Percentiles rank a stretch among this genome's conserved stretches.
Conservation (phyloP, 2,888 invertebrate genomes). For the Melinopterus prodromus region DNA sequence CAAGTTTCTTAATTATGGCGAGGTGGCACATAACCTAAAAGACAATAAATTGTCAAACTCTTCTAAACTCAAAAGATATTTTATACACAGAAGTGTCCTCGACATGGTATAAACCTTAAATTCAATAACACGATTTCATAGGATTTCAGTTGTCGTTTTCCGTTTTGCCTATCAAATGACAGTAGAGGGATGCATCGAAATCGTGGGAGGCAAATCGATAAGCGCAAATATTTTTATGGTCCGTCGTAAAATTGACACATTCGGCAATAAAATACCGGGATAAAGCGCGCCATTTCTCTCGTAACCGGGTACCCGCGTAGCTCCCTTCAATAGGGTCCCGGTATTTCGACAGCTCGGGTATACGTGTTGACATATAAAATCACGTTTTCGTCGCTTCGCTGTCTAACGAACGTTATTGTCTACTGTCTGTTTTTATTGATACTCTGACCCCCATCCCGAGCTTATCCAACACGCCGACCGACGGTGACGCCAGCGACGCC, state of each 20-base stretch:
- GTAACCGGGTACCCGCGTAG: background rate
- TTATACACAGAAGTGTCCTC: background rate
- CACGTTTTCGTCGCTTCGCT: slow-evolving; percentile 24
- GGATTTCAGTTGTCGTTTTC: background rate
- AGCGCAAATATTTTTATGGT: slow-evolving; percentile 28
- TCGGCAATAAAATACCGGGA: slow-evolving; percentile 26
- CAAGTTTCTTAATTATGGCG: too few species aligned
- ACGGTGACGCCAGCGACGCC: background rate
- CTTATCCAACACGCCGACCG: background rate
- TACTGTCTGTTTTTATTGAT: slow-evolving; percentile 28
- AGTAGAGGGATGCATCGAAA: background rate
- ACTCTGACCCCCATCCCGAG: background rate
- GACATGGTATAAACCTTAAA: background rate
- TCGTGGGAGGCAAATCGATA: slow-evolving; percentile 22
- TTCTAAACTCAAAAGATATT: background rate
- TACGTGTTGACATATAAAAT: slow-evolving; percentile 32
- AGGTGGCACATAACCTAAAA: too few species aligned
- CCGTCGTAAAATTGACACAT: slow-evolving; percentile 31
- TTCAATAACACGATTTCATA: background rate
- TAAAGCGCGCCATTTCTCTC: slow-evolving; percentile 28
- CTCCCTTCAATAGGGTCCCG: background rate
- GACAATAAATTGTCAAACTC: too few species aligned
- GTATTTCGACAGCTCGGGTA: slow-evolving; percentile 24
- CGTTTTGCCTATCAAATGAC: background rate
- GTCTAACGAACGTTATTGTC: slow-evolving; percentile 34